Conservation (phyloP, 2,113 vertebrate genomes). For the Asarcornis scutulata region DNA sequence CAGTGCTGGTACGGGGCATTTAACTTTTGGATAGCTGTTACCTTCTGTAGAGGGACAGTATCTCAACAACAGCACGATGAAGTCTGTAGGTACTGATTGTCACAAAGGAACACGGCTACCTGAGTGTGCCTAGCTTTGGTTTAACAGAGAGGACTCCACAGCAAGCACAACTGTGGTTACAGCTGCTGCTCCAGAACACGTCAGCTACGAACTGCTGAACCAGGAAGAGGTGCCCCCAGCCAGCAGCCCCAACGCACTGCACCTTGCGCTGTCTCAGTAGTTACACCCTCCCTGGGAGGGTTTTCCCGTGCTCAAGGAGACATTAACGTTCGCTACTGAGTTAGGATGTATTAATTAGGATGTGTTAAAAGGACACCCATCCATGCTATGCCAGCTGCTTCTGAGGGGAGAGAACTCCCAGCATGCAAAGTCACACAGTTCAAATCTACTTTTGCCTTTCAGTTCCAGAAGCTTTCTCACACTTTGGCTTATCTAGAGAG, state of each 20-base stretch:
- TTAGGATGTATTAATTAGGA: not conserved
- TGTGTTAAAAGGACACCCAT: not conserved
- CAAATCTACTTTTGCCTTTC: not conserved
- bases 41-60: not conserved
- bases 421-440: not conserved
- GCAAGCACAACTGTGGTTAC: not conserved
- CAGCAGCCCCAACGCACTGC: not conserved
- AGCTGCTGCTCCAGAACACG: not conserved
- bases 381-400: not conserved
- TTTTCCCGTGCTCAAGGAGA: not conserved
- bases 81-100: not conserved
- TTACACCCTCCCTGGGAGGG: not conserved
- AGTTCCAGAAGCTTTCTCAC: not conserved
- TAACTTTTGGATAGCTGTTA: not conserved
- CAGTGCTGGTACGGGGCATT: rapidly evolving
- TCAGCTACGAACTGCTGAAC: not conserved
- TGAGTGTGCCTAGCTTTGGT: not conserved
- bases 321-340: rapidly evolving
- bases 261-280: rapidly evolving
- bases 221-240: not conserved
- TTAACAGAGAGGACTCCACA: not conserved
- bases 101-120: not conserved
- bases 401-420: not conserved
- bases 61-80: not conserved
- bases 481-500: not conserved